Evolutionary conservation across 2,113 vertebrate species (phyloP).

Genomic region (Phylloscopus trochiloides): DNA sequence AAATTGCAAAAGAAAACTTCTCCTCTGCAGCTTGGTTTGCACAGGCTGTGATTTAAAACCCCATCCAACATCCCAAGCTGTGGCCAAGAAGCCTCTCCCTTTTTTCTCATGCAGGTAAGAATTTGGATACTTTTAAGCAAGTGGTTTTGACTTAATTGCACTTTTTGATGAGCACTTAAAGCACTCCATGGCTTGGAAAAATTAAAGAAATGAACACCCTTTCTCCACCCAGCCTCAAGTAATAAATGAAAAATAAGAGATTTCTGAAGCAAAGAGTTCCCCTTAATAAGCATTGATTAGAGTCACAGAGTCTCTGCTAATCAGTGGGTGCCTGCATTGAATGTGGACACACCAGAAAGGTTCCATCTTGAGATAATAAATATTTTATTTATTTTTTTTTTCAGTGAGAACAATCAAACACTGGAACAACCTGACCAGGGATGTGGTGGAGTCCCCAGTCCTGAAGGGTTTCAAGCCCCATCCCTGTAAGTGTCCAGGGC

Average conservation of each 20-base stretch:
- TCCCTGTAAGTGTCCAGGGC: background rate
- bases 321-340: background rate
- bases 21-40: accelerated
- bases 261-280: background rate
- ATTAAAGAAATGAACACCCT: background rate
- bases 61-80: accelerated
- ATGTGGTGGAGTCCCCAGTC: background rate
- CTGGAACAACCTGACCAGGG: background rate
- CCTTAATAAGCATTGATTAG: background rate
- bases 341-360: accelerated
- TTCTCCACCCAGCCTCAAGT: accelerated
- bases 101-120: background rate
- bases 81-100: background rate
- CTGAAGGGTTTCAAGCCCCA: background rate
- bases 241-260: background rate
- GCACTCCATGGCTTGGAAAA: accelerated
- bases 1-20: background rate
- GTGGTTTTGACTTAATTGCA: background rate
- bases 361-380: background rate
- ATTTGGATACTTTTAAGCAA: background rate
- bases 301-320: background rate
- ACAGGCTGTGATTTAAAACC: background rate
- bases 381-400: background rate
- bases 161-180: background rate
- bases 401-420: background rate